phyloP scores from a whole-genome alignment of 1,140 invertebrate genomes.

The Triops longicaudatus region DNA sequence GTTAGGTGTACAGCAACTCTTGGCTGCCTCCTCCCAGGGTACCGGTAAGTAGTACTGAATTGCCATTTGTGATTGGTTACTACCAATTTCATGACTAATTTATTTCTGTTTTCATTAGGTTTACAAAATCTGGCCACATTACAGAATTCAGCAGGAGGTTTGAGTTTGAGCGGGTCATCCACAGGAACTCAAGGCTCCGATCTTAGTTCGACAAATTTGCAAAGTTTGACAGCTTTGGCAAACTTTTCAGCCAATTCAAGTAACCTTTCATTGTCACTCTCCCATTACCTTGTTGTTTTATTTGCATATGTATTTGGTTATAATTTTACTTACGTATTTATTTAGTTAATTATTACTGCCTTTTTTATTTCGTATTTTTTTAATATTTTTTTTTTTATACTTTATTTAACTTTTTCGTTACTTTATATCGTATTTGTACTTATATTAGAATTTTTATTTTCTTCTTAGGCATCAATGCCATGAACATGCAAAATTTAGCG shows the following conservation, averaged over 20 bases:
- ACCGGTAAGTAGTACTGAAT: constrained; percentile 22
- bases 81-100: constrained; percentile 38
- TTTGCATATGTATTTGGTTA: no score
- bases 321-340: no score
- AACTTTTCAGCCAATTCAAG: constrained; percentile 44
- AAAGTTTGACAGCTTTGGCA: constrained; percentile 53
- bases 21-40: constrained; percentile 47
- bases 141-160: constrained; percentile 32
- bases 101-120: constrained; percentile 34
- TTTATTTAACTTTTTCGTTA: no score
- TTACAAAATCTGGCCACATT: constrained; percentile 35
- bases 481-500: constrained; percentile 82
- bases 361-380: constrained; percentile 35
- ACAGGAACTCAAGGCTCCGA: constrained; percentile 39
- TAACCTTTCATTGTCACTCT: constrained; percentile 33
- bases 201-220: constrained; percentile 50
- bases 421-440: no score
- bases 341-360: no score
- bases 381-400: no score
- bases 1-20: constrained; percentile 41
- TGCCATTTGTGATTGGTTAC: background rate
- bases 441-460: no score
- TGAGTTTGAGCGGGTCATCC: constrained; percentile 29
- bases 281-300: no score
- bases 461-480: constrained; percentile 56